These are phyloP conservation scores for Hydra vulgaris DNA, from an alignment of 30 jellyfish, hydroid and myxozoan species.

Conservation along the genomic window DNA sequence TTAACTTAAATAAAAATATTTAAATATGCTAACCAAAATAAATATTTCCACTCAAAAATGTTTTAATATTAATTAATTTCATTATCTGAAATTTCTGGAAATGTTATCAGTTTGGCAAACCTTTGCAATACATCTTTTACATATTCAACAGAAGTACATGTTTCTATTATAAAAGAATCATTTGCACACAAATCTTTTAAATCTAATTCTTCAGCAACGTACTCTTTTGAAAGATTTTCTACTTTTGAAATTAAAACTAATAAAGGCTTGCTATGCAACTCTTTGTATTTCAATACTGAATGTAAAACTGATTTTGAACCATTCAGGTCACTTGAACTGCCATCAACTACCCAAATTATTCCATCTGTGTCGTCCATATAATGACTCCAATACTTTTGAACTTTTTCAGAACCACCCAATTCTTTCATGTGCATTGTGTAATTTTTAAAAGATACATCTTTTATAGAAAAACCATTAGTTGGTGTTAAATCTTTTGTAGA, in stretches of 20 bases:
- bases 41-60: too few relatives aligned
- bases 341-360: slow-evolving; percentile 21
- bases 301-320: not conserved
- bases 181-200: slow-evolving; percentile 9
- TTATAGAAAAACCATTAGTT: slow-evolving; percentile 33
- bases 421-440: slow-evolving; percentile 24
- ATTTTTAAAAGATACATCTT: slow-evolving; percentile 13
- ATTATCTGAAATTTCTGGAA: not conserved
- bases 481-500: slow-evolving; percentile 9
- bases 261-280: slow-evolving; percentile 8
- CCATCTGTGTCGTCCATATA: slow-evolving; percentile 20
- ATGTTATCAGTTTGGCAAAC: not conserved
- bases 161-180: not conserved
- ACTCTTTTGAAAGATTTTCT: not conserved
- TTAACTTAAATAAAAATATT: too few relatives aligned
- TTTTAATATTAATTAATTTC: not conserved
- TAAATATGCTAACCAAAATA: too few relatives aligned
- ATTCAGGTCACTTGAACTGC: not conserved
- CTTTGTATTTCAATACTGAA: not conserved
- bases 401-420: slow-evolving; percentile 26
- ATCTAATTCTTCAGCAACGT: not conserved
- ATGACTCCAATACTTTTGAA: slow-evolving; percentile 23
- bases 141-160: not conserved
- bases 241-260: slow-evolving; percentile 12
- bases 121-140: not conserved